These are phyloP conservation scores for Adrianichthys oophorus DNA, from an alignment of 2,797 vertebrate species.

Conservation along the genomic window DNA sequence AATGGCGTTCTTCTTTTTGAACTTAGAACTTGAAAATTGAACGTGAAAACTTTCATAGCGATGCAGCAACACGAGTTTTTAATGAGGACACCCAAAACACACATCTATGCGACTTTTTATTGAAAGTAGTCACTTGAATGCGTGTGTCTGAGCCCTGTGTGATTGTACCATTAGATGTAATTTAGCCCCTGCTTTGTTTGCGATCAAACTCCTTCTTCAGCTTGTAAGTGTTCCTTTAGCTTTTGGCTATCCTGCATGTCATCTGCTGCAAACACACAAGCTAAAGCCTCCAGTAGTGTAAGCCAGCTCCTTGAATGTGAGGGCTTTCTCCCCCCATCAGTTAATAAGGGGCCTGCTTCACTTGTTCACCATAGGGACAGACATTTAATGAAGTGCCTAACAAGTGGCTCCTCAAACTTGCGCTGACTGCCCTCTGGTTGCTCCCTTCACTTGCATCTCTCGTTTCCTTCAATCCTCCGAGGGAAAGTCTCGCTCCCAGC, in stretches of 20 bases:
- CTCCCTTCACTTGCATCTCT: constrained; percentile 81
- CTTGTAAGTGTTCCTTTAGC: constrained; percentile 42
- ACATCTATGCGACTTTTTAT: no score
- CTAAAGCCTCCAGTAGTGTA: constrained; percentile 82
- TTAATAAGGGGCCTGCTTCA: constrained; percentile 95
- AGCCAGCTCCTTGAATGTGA: constrained; percentile 84
- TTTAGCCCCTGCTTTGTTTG: constrained; percentile 57
- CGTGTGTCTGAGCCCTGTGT: constrained; percentile 59
- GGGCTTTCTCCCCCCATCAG: constrained; percentile 93
- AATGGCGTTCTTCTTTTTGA: no score
- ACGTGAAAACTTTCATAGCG: no score
- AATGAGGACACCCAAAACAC: no score
- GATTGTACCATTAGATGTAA: constrained; percentile 87
- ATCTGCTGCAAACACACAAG: constrained; percentile 65
- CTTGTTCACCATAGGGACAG: constrained; percentile 84
- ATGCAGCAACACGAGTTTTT: no score
- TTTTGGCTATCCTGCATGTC: constrained; percentile 29
- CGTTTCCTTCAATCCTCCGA: constrained; percentile 73
- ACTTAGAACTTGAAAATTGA: no score
- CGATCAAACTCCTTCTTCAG: constrained; percentile 53
- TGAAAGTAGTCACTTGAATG: no score
- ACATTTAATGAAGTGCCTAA: constrained; percentile 98
- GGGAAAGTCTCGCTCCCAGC: constrained; percentile 58
- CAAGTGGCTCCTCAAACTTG: constrained; percentile 85
- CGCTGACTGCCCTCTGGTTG: constrained; percentile 51